Percentiles rank a stretch among this genome's conserved stretches.
phyloP scores from a whole-genome alignment of 2,113 vertebrate genomes.

The Thryonomys swinderianus region DNA sequence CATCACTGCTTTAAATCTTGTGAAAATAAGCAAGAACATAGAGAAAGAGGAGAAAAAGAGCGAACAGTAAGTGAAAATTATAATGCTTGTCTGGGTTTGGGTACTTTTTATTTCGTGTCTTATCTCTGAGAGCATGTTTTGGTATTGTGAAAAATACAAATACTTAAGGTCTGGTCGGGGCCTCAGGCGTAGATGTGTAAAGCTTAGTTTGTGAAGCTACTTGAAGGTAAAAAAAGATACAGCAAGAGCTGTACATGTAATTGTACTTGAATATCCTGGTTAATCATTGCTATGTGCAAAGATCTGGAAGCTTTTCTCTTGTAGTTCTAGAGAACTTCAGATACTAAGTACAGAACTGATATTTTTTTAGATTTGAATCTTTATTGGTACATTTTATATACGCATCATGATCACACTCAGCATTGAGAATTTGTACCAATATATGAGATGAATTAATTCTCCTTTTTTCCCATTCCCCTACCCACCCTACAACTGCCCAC shows the following conservation, averaged over 20 bases:
- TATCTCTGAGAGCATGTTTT: slow-evolving; percentile 11
- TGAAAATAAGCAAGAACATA: not conserved
- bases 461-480: too few species aligned
- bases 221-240: not conserved
- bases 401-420: too few species aligned
- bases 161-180: not conserved
- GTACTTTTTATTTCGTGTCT: slow-evolving; percentile 2
- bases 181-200: not conserved
- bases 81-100: not conserved
- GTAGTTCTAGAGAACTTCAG: slow-evolving; percentile 2
- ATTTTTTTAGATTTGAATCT: too few species aligned
- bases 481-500: too few species aligned
- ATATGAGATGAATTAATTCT: too few species aligned
- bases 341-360: not conserved
- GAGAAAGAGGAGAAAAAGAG: not conserved
- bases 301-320: not conserved
- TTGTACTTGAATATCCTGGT: not conserved
- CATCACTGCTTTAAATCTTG: not conserved
- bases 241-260: not conserved
- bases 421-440: too few species aligned
- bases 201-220: slow-evolving; percentile 17
- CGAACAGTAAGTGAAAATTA: not conserved
- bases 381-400: too few species aligned
- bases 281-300: not conserved
- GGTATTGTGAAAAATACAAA: not conserved